These are phyloP conservation scores for Percopsis transmontana DNA, from an alignment of 2,113 vertebrate genomes.

Conservation along the genomic window DNA sequence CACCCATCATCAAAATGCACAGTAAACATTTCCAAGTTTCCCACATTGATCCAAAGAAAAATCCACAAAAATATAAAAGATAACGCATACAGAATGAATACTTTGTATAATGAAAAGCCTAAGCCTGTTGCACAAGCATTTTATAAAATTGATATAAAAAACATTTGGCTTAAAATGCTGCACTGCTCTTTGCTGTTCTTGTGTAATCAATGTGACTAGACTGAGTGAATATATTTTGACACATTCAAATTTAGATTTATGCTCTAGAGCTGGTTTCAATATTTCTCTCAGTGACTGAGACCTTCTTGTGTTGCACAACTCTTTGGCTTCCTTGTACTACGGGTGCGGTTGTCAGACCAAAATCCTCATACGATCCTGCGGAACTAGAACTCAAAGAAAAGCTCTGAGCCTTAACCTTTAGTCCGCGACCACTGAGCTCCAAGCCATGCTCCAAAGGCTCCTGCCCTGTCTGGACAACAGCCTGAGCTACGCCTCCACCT, in stretches of 20 bases:
- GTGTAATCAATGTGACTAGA: neutral
- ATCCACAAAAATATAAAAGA: no score
- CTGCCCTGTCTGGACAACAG: constrained; percentile 7
- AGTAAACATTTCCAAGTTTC: no score
- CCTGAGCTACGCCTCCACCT: constrained; percentile 20
- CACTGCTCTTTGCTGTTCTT: neutral
- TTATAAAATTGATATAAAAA: no score
- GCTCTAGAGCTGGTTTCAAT: constrained; percentile 46
- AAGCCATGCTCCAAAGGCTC: constrained; percentile 23
- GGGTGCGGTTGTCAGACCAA: constrained; percentile 33
- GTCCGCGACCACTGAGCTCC: constrained; percentile 35
- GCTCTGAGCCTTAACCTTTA: constrained; percentile 29
- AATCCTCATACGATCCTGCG: constrained; percentile 40
- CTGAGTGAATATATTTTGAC: neutral
- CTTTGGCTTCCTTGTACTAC: constrained; percentile 49
- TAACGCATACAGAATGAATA: no score
- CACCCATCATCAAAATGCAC: no score
- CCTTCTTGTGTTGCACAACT: constrained; percentile 64
- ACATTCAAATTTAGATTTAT: constrained; percentile 10
- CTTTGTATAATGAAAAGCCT: no score
- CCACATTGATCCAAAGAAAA: no score
- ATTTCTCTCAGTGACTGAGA: constrained; percentile 66
- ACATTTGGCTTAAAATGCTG: no score
- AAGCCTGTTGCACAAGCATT: no score
- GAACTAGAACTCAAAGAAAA: constrained; percentile 40